Base-by-base conservation (phyloP, 2,797 vertebrate species). In the Manis javanica region DNA sequence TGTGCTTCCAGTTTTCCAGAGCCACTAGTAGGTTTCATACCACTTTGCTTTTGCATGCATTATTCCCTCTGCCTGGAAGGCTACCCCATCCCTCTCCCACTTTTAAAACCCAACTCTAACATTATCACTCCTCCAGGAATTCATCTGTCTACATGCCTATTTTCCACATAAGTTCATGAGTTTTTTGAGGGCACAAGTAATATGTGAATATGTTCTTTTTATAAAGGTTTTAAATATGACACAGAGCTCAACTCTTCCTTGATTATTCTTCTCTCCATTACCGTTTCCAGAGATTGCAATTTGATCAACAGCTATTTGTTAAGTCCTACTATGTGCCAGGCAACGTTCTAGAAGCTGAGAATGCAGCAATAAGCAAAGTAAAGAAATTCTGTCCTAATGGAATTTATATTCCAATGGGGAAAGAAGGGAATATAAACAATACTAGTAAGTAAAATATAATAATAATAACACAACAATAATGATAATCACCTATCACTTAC, bases 161-260 rank as follows among this genome's bases (percentile, higher is more conserved):
- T 75, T 93, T 78, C 63, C 31, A 92, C 4, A 21, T 61, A 72
- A 63, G 19, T 21, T 39, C 74, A 12, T 51, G 13, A 86, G 72
- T 31, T 96, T 84, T 88, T 55, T 19, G 10, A 83, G 37, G 64
- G 53, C 51, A 34, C n/a, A 15, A 72, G 29, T 68, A 49, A 82
- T 71, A 89, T 4, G 81, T 1, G 16, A 95, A 81, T 18, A 64
- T 9, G 49, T 49, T 90, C 51, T 72, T 42, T 59, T 34, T 74
- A 72, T 51, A 53, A 37, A 88, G 69, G 39, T 69, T 75, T 89
- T 82, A 77, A 95, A 78, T 31, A 87, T 84, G 18, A 94, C 18
- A 92, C 16, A 59, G 34, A 82, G 57, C 42, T 90, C 3, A 42
- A 31, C 9, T 85, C 66, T 86, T 71, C 39, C 34, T 46, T 53